Evolutionary conservation across 2,113 vertebrate species (phyloP).

Genomic region (Sarotherodon lohbergeri): DNA sequence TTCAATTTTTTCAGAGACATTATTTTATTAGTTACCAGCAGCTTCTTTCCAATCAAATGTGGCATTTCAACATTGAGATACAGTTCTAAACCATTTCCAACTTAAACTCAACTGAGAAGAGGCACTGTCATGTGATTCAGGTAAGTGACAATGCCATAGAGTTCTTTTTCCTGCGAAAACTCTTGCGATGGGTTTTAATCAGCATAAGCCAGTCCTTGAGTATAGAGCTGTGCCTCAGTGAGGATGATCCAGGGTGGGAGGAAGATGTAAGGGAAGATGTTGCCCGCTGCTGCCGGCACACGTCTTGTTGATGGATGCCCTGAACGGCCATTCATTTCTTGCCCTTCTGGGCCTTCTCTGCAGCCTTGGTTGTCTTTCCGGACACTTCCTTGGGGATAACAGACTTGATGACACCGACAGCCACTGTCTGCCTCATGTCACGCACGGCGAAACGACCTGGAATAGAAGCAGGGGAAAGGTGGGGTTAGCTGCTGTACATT

Average conservation of each 20-base stretch:
- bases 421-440: conserved; percentile 82
- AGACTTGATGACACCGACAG: conserved; percentile 78
- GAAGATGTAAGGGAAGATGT: background rate
- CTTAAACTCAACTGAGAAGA: conserved; percentile 73
- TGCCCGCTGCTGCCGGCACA: conserved; percentile 54
- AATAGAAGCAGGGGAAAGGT: background rate
- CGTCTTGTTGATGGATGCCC: conserved; percentile 35
- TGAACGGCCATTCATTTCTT: conserved; percentile 70
- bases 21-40: conserved; percentile 78
- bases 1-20: conserved; percentile 67
- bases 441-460: conserved; percentile 79
- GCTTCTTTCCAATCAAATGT: conserved; percentile 73
- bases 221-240: conserved; percentile 68
- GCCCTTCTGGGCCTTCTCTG: conserved; percentile 67
- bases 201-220: conserved; percentile 84
- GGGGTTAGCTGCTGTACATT: background rate
- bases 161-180: conserved; percentile 82
- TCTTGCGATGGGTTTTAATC: conserved; percentile 82
- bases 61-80: conserved; percentile 61
- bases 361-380: conserved; percentile 77
- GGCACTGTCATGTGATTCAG: conserved; percentile 59
- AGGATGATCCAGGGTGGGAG: conserved; percentile 57
- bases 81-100: conserved; percentile 71
- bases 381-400: conserved; percentile 64
- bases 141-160: conserved; percentile 60